Evolutionary conservation across 2,797 vertebrate species (phyloP).

Genomic region (Peromyscus nudipes): DNA sequence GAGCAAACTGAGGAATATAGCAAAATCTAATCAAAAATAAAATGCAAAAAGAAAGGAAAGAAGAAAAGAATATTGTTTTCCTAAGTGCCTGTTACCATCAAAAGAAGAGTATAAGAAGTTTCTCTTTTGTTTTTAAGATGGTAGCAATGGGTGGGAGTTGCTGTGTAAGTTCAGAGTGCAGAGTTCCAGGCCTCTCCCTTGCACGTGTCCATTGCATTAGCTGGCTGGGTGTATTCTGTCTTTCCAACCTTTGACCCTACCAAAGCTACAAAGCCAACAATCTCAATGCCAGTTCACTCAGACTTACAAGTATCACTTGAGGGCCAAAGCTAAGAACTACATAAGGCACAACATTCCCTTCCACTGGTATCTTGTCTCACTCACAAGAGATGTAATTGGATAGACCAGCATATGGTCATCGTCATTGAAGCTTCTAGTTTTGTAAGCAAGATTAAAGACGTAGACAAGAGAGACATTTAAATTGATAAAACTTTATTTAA

Average conservation of each 20-base stretch:
- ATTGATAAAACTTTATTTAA: not conserved
- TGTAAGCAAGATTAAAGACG: conserved; percentile 56
- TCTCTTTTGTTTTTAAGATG: conserved; percentile 58
- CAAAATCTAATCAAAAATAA: not conserved
- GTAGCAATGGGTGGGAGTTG: not conserved
- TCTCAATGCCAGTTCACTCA: conserved; percentile 49
- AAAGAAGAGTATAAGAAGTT: conserved; percentile 53
- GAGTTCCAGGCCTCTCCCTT: not conserved
- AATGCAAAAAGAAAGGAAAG: not conserved
- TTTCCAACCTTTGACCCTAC: conserved; percentile 37
- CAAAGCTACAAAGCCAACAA: conserved; percentile 24
- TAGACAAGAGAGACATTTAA: conserved; percentile 12
- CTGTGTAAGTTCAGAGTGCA: conserved; percentile 30
- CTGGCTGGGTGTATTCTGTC: conserved; percentile 13
- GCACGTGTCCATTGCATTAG: not conserved
- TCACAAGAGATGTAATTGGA: conserved; percentile 1
- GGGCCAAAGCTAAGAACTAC: conserved; percentile 74
- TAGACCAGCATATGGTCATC: not conserved
- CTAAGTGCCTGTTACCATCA: not conserved
- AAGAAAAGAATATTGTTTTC: not conserved
- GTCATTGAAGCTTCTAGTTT: conserved; percentile 44
- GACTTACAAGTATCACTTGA: conserved; percentile 80
- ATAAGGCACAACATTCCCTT: conserved; percentile 54
- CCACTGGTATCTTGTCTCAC: not conserved
- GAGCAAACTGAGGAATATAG: not conserved